Evolutionary conservation across 2,888 invertebrate genomes (phyloP), one percentile per base, ranked within the genome.

Genomic region (Andricus quercusramuli): DNA sequence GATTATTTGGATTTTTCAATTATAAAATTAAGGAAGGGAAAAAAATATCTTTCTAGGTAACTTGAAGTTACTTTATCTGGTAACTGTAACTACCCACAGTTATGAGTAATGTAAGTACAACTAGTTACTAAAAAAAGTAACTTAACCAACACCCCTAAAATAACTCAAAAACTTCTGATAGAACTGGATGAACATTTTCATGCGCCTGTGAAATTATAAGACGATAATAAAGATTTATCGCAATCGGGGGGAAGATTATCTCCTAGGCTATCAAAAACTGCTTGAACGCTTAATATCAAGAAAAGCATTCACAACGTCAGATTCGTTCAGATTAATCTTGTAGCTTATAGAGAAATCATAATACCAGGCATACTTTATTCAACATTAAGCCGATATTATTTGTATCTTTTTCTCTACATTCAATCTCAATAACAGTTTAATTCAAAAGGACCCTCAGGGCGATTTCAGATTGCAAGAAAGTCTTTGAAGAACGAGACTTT

Each of bases 401-500:
- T 74, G 20, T 56, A 74, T 74, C 29, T 74, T 51, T 32, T 56
- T 56, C 29, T 32, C 20, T 51, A 77, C 47, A n/a, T 64, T 78
- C 65, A 66, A 78, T 66, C 47, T 78, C 66, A 78, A 64, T 78
- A 78, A 78, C 47, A 64, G 78, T 78, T 78, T 66, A 44, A 64
- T 47, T 65, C 51, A n/a, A 65, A 66, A 78, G 41, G 47, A 65
- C 78, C 78, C 65, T 66, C 13, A 47, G 51, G 65, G 65, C 78
- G 15, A 51, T 29, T 47, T 44, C 20, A 65, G 51, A 25, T 74
- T 74, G 32, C 56, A 74, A 74, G 74, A 74, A 74, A 32, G 11
- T 74, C 32, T 74, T 74, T 74, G 74, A 56, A 56, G 32, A 70
- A 70, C 70, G 70, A 70, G 51, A 70, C 20, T 51, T 70, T 74